Conservation (phyloP, 1,140 invertebrate genomes). For the Piezodorus guildinii region DNA sequence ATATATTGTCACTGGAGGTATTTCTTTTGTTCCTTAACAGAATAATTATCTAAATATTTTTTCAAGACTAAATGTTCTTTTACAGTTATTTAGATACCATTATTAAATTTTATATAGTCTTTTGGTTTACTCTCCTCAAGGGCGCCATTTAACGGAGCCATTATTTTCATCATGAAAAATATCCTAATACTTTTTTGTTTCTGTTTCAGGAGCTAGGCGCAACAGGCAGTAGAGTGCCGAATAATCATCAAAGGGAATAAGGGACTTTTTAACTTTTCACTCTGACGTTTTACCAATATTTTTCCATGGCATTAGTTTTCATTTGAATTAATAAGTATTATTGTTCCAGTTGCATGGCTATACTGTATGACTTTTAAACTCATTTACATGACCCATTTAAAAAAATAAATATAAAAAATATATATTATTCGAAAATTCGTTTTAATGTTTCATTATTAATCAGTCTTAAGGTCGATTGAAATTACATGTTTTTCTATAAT, state of each 20-base stretch:
- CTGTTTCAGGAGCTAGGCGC: slow-evolving; percentile 21
- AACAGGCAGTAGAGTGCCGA: slow-evolving; percentile 22
- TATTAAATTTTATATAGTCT: too few relatives aligned
- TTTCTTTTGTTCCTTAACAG: too few relatives aligned
- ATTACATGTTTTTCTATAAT: slow-evolving; percentile 7
- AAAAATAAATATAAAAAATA: too few relatives aligned
- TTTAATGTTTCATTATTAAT: slow-evolving; percentile 7
- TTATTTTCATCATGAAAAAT: too few relatives aligned
- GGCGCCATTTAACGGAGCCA: too few relatives aligned
- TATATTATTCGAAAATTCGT: too few relatives aligned
- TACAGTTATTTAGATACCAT: too few relatives aligned
- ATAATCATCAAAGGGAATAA: not conserved
- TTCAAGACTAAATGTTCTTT: too few relatives aligned
- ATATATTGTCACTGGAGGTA: too few relatives aligned
- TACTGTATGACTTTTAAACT: slow-evolving; percentile 9
- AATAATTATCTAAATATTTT: too few relatives aligned
- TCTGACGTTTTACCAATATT: slow-evolving; percentile 8
- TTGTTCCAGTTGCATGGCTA: slow-evolving; percentile 15
- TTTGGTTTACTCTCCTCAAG: too few relatives aligned
- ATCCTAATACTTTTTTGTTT: slow-evolving; percentile 1
- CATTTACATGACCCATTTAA: not conserved
- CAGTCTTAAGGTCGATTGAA: not conserved
- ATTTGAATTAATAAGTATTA: slow-evolving; percentile 11
- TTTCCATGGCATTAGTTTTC: slow-evolving; percentile 14
- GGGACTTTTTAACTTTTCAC: not conserved